A percentile compares a stretch with the other conserved stretches of the same genome.
phyloP scores from a whole-genome alignment of 2,888 invertebrate species.

The Buathra laborator region DNA sequence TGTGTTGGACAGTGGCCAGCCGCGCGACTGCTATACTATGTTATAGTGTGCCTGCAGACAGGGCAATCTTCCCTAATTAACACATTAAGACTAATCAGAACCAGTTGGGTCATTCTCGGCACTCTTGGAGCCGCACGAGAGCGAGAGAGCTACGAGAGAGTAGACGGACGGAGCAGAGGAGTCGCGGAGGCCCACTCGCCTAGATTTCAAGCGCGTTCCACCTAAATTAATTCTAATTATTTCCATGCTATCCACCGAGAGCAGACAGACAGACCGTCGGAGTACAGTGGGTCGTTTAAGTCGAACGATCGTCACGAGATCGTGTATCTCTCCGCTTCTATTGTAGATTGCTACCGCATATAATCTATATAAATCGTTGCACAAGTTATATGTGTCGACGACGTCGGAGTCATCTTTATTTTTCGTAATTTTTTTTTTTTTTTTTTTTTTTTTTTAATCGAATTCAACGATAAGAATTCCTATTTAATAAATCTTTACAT shows the following conservation, averaged over 20 bases:
- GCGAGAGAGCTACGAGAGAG: constrained; percentile 32
- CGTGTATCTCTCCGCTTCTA: constrained; percentile 1
- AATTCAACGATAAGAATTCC: no score
- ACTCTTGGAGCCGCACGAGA: constrained; percentile 53
- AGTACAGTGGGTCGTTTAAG: constrained; percentile 73
- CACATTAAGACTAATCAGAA: constrained; percentile 84
- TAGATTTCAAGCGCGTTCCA: constrained; percentile 83
- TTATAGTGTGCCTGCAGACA: constrained; percentile 73
- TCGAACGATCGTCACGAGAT: constrained; percentile 50
- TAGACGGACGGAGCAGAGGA: constrained; percentile 47
- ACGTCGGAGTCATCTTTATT: neutral
- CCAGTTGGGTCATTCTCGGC: constrained; percentile 81
- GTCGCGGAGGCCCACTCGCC: constrained; percentile 80
- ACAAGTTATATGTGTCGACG: neutral
- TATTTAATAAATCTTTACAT: neutral
- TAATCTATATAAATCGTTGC: constrained; percentile 14
- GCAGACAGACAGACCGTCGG: constrained; percentile 44
- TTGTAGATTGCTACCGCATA: constrained; percentile 10
- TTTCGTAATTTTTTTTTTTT: no score
- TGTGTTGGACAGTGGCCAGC: constrained; percentile 50
- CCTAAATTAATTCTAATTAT: constrained; percentile 84
- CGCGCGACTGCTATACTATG: constrained; percentile 36
- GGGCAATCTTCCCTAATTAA: constrained; percentile 84
- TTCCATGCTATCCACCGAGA: constrained; percentile 72
- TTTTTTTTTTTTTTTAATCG: no score